Evolutionary conservation across 2,113 vertebrate genomes (phyloP).

Genomic region (Hirundichthys speculiger): DNA sequence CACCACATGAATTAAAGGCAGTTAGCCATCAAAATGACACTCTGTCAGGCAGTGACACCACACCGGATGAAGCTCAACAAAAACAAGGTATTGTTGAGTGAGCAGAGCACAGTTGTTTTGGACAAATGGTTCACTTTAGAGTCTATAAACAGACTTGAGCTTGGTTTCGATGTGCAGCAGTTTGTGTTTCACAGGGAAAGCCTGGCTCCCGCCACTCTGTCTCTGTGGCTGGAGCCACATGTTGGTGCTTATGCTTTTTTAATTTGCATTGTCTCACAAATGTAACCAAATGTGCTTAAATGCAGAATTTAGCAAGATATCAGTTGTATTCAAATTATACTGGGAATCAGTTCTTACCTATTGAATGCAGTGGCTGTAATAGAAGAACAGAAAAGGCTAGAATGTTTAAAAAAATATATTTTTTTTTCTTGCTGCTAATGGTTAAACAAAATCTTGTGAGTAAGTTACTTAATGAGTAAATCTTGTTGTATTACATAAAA

Average conservation of each 20-base stretch:
- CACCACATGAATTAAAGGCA: slow-evolving; percentile 64
- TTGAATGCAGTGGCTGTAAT: background rate
- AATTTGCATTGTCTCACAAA: slow-evolving; percentile 18
- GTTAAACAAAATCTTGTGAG: background rate
- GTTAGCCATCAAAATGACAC: slow-evolving; percentile 67
- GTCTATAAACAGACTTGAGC: slow-evolving; percentile 68
- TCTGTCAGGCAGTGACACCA: slow-evolving; percentile 70
- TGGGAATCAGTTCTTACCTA: background rate
- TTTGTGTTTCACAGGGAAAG: slow-evolving; percentile 71
- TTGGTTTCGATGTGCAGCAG: slow-evolving; percentile 56
- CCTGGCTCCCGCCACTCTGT: slow-evolving; percentile 57
- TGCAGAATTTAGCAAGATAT: background rate
- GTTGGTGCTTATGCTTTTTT: background rate
- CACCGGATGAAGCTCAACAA: slow-evolving; percentile 79
- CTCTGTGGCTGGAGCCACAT: slow-evolving; percentile 27
- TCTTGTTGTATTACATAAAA: background rate
- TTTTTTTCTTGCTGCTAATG: background rate
- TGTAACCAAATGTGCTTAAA: slow-evolving; percentile 19
- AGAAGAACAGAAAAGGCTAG: background rate
- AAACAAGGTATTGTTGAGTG: slow-evolving; percentile 75
- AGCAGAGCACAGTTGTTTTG: slow-evolving; percentile 8
- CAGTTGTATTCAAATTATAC: background rate
- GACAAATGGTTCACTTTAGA: slow-evolving; percentile 24
- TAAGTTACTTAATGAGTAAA: background rate
- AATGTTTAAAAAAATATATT: no score